phyloP scores from a whole-genome alignment of 1,140 invertebrate species.

The Dolichoris vasculosae region DNA sequence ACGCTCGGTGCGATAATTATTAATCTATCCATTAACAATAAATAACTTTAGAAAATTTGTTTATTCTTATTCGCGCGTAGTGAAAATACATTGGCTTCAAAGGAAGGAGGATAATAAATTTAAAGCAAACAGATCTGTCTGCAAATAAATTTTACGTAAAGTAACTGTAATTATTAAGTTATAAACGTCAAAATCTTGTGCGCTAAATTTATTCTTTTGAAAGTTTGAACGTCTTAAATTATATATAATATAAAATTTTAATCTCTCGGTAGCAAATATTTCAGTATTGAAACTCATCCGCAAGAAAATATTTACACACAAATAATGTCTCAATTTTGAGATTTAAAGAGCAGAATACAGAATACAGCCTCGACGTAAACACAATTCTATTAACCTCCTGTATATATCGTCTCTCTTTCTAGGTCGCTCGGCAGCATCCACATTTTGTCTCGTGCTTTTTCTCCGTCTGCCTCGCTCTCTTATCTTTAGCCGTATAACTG shows the following conservation, averaged over 20 bases:
- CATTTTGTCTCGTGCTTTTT: neutral
- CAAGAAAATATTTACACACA: slow-evolving; percentile 3
- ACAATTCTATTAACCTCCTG: neutral
- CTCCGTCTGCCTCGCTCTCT: neutral
- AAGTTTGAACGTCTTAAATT: neutral
- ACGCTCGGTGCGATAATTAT: no score
- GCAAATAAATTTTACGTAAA: slow-evolving; percentile 7
- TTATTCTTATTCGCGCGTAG: neutral
- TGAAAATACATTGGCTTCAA: neutral
- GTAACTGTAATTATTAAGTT: slow-evolving; percentile 12
- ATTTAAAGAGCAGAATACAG: neutral
- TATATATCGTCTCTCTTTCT: neutral
- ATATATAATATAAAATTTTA: slow-evolving; percentile 28
- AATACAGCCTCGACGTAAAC: neutral
- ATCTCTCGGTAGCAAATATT: neutral
- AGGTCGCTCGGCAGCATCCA: neutral
- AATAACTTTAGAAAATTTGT: neutral
- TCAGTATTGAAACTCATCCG: neutral
- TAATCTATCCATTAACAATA: no score
- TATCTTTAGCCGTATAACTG: neutral
- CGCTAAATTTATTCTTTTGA: slow-evolving; percentile 4
- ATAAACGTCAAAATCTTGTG: neutral
- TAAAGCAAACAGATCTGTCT: neutral
- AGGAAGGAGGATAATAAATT: neutral
- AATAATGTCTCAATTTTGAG: neutral